Base-by-base conservation (phyloP, 2,113 vertebrate genomes). In the Acinonyx jubatus region DNA sequence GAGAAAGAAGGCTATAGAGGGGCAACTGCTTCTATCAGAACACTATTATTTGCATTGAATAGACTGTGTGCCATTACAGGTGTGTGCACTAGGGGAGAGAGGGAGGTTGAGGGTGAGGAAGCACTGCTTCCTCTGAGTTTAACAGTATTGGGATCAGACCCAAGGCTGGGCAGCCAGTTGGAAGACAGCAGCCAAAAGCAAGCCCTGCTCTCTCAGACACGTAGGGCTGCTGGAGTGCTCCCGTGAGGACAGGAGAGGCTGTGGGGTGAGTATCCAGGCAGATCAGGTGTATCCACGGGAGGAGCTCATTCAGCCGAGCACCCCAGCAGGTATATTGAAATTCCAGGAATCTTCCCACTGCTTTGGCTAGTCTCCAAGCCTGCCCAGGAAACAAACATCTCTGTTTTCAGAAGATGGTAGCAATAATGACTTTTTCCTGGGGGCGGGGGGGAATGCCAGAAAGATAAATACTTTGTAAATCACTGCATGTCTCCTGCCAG, bases 391-490 rank as follows among this genome's bases (percentile, higher is more conserved):
- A 78, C 45, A 92, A 79, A 61, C 45, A 45, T 86, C 61, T 97
- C 83, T 91, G 18, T 91, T 85, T 81, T 69, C 85, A 69, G 79
- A 86, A 29, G 57, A 79, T 63, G 33, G 86, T 69, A 80, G 69
- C 5, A 23, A 57, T 52, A 25, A 89, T 91, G 45, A 36, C 31
- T 80, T 97, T 96, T 91, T 93, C 41, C 38, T 10, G 12, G 41
- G 80, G 18, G 7, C 0, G 6, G 52, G 52, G 52, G 5, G 52
- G 96, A 83, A 96, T 48, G 38, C 31, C 96, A 74, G 63, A 97
- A 98, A 98, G 98, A 98, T 98, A 98, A 98, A 99, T 96, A 57
- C 92, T 97, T 98, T 98, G 92, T 98, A 98, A 98, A 98, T 98
- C 93, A 94, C 93, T 94, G 88, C 86, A 61, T 96, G 92, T 92